Conservation (phyloP, 2,113 vertebrate genomes). For the Numida meleagris region DNA sequence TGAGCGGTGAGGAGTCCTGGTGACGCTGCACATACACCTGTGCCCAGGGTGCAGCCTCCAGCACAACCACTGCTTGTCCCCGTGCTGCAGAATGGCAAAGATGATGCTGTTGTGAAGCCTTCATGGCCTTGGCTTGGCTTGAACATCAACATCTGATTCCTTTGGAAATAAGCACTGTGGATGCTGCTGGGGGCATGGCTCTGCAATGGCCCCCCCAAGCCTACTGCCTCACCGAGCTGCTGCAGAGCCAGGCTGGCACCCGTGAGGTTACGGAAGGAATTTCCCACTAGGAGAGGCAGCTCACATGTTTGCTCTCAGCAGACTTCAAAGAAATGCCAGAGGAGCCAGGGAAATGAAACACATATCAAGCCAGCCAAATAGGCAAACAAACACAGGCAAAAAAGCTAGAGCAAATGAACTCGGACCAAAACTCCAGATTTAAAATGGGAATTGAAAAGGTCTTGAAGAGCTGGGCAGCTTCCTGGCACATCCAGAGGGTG, state of each 20-base stretch:
- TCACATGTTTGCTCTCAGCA: constrained; percentile 37
- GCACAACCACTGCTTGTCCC: neutral
- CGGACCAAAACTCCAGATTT: neutral
- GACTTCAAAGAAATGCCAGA: constrained; percentile 53
- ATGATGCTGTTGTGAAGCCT: neutral
- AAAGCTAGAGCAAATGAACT: neutral
- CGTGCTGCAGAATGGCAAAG: accelerated
- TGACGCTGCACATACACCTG: neutral
- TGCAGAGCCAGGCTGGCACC: neutral
- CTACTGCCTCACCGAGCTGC: neutral
- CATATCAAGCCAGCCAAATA: neutral
- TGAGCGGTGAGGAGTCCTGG: neutral
- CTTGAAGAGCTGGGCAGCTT: neutral
- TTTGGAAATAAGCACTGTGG: accelerated
- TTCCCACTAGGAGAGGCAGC: constrained; percentile 4
- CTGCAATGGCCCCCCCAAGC: accelerated
- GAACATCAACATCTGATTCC: accelerated
- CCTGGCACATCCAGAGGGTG: neutral
- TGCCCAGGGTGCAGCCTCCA: neutral
- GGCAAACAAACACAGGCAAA: neutral
- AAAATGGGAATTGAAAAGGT: neutral
- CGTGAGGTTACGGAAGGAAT: neutral
- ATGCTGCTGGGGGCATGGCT: neutral
- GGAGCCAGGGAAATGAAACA: constrained; percentile 45
- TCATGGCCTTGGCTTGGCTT: accelerated